phyloP scores from a whole-genome alignment of 2,888 invertebrate genomes.

The Adineta ricciae region DNA sequence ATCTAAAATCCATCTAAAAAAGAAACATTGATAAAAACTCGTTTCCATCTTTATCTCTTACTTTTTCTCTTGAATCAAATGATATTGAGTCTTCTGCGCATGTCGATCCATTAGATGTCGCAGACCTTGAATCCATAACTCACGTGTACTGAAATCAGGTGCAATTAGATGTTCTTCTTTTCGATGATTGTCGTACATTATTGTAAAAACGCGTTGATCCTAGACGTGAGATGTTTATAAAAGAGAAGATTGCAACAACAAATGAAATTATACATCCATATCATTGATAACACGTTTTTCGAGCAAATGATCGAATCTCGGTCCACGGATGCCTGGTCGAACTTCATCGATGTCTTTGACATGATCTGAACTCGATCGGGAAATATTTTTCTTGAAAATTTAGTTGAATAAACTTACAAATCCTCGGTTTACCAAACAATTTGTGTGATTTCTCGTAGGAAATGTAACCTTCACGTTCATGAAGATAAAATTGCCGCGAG shows the following conservation, averaged over 20 bases:
- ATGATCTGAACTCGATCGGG: not conserved
- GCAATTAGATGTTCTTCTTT: slow-evolving; percentile 43
- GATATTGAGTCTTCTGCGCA: not conserved
- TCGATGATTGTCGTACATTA: slow-evolving; percentile 38
- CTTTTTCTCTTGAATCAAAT: not conserved
- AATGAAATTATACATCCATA: not conserved
- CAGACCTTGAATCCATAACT: slow-evolving; percentile 45
- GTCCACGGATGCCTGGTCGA: not conserved
- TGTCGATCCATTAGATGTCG: slow-evolving; percentile 39
- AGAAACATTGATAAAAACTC: too few species aligned
- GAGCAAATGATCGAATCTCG: not conserved
- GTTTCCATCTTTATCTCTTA: not conserved
- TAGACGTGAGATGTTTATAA: not conserved
- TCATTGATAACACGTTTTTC: not conserved
- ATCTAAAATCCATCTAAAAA: not conserved
- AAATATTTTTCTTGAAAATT: not conserved
- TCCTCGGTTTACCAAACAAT: not conserved
- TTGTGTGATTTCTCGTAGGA: not conserved
- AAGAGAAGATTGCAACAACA: not conserved
- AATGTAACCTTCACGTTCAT: not conserved
- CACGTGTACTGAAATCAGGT: slow-evolving; percentile 37
- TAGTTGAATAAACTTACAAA: not conserved
- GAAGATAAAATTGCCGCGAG: not conserved
- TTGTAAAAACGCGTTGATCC: not conserved
- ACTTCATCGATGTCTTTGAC: not conserved